Evolutionary conservation across 2,113 vertebrate species (phyloP), one percentile per base, ranked within the genome.

Genomic region (Datnioides undecimradiatus): DNA sequence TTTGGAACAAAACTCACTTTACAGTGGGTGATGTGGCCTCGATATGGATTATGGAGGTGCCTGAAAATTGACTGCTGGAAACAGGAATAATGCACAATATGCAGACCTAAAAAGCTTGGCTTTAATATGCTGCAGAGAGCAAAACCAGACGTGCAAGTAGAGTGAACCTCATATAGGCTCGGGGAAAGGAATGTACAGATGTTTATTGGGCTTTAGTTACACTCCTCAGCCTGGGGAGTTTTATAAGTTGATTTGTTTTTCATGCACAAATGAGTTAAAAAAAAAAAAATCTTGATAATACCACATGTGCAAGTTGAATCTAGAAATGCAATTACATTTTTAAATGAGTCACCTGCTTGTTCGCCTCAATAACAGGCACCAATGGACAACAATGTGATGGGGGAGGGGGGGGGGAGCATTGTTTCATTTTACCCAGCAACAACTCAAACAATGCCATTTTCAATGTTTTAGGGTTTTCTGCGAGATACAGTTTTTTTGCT

Each of bases 251-350:
- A 77, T 86, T 82, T 73, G 52, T 72, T 79, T 83, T 83, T 69
- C n/a, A 71, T 80, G 54, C 62, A 40, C 46, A 86, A 83, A 75
- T 77, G n/a, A 76, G 65, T 72, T 60, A 76, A 74, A 57, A 64
- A 76, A 74, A 57, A 77, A 67, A 49, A 51, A 12, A 52, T 33
- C 25, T 21, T 23, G 59, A 76, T 81, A 76, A 80, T 58, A 59
- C 62, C 43, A 73, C 51, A 51, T 34, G 55, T 79, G 52, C 41
- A 34, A 23, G 57, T 74, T 36, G 52, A 80, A 82, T 75, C 31
- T 40, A 48, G 79, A 89, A 86, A 82, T 83, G 65, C 77, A 86
- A 87, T 87, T 82, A 79, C 8, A 34, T 80, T 73, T 80, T 65
- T 62, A 71, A 87, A 82, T 84, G 57, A 79, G 66, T 84, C 45